Percentiles rank a stretch among this genome's conserved stretches.
phyloP scores from a whole-genome alignment of 2,113 vertebrate species.

The Chaetura pelagica region DNA sequence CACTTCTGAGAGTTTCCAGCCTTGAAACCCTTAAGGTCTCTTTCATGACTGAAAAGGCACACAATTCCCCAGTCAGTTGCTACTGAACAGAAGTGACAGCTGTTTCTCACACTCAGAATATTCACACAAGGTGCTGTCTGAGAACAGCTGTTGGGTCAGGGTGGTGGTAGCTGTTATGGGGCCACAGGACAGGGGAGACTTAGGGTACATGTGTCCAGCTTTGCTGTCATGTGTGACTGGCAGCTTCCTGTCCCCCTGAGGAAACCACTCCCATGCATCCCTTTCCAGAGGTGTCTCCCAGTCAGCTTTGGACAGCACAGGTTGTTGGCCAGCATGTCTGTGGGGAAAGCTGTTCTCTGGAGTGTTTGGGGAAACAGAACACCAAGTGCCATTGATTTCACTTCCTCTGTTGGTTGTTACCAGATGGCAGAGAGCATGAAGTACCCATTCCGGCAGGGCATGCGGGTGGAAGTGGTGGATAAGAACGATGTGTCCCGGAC shows the following conservation, averaged over 20 bases:
- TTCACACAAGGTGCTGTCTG: background rate
- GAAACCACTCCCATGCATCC: background rate
- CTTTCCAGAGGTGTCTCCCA: background rate
- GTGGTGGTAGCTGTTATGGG: background rate
- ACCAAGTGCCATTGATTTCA: background rate
- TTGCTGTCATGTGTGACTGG: background rate
- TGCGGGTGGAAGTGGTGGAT: conserved; percentile 94
- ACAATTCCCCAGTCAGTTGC: background rate
- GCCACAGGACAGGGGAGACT: background rate
- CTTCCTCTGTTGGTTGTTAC: background rate
- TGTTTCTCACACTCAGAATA: background rate
- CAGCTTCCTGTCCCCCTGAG: background rate
- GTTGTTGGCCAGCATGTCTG: background rate
- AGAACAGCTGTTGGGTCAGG: background rate
- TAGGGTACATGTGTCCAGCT: fast-evolving
- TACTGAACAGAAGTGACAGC: background rate
- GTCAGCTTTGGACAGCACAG: background rate
- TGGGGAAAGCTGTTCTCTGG: background rate
- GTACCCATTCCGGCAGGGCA: conserved; percentile 85
- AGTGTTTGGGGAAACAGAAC: background rate
- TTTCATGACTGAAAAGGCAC: background rate
- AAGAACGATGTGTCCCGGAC: conserved; percentile 86
- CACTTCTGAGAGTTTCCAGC: background rate
- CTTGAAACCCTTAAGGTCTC: background rate
- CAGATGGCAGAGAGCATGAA: conserved; percentile 92